phyloP scores from a whole-genome alignment of 2,888 invertebrate species.

The Dicyrtoma fusca region DNA sequence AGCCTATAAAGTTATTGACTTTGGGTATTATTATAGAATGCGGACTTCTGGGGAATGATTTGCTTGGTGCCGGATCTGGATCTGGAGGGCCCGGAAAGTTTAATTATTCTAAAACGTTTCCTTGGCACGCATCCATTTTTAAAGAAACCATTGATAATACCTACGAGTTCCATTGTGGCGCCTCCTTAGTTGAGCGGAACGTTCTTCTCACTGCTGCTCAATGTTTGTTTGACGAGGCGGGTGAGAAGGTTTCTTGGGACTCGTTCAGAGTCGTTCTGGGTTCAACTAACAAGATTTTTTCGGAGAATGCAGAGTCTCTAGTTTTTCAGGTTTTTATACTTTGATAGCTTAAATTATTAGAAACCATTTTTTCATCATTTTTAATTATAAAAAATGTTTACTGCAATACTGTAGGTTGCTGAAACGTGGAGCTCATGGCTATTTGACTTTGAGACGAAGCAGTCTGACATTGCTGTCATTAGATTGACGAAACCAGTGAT shows the following conservation, averaged over 20 bases:
- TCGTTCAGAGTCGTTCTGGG: neutral
- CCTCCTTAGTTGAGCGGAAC: conserved; percentile 18
- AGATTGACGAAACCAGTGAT: neutral
- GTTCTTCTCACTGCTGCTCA: conserved; percentile 22
- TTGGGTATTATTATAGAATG: conserved; percentile 23
- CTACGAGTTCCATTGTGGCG: conserved; percentile 20
- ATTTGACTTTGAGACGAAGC: neutral
- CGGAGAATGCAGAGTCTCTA: neutral
- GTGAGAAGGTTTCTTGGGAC: neutral
- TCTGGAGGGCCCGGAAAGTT: neutral
- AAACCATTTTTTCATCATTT: neutral
- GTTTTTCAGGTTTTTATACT: neutral
- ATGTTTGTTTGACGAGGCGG: neutral
- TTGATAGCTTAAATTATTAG: neutral
- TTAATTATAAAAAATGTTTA: neutral
- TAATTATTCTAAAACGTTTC: no score
- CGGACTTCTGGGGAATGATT: conserved; percentile 3
- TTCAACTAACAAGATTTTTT: neutral
- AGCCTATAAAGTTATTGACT: no score
- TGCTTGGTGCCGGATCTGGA: neutral
- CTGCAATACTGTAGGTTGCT: neutral
- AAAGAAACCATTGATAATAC: neutral
- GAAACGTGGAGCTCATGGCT: conserved; percentile 9
- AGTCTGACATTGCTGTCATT: conserved; percentile 23
- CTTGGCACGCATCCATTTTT: conserved; percentile 24